phyloP scores from a whole-genome alignment of 2,113 vertebrate species.

The Xyrauchen texanus region DNA sequence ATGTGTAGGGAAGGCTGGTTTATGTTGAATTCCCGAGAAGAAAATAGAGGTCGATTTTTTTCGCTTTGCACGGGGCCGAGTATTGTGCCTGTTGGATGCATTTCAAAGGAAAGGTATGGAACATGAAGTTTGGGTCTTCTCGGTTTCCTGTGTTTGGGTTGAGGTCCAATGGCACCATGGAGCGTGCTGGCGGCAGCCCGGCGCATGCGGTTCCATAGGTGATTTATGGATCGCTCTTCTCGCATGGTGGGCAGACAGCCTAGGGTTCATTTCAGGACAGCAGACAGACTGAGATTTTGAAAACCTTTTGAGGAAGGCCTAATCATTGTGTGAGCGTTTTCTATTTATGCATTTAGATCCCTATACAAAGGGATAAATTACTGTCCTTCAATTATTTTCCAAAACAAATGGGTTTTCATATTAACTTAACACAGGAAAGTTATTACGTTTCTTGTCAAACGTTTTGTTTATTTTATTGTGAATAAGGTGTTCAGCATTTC shows the following conservation, averaged over 20 bases:
- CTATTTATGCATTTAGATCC: neutral
- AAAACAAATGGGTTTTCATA: too few species aligned
- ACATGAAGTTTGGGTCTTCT: constrained; percentile 46
- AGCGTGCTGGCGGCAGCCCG: constrained; percentile 26
- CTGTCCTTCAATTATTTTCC: neutral
- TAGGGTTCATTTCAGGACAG: constrained; percentile 58
- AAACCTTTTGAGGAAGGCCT: neutral
- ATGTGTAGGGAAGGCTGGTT: constrained; percentile 39
- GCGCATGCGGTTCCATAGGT: constrained; percentile 43
- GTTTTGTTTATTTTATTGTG: too few species aligned
- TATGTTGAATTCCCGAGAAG: constrained; percentile 37
- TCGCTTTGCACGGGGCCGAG: neutral
- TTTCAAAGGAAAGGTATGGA: constrained; percentile 43
- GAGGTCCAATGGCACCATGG: constrained; percentile 35
- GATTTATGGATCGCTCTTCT: constrained; percentile 56
- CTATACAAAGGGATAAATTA: too few species aligned
- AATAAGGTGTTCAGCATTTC: too few species aligned
- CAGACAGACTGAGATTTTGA: constrained; percentile 21
- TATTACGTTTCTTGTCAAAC: neutral
- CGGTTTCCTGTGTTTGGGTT: constrained; percentile 61
- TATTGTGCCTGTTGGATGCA: constrained; percentile 39
- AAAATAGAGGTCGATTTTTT: constrained; percentile 13
- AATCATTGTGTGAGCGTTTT: neutral
- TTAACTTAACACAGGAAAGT: neutral
- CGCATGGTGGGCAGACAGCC: constrained; percentile 15